Conservation (phyloP, 1,140 invertebrate species). For the Drosophila nebulosa region DNA sequence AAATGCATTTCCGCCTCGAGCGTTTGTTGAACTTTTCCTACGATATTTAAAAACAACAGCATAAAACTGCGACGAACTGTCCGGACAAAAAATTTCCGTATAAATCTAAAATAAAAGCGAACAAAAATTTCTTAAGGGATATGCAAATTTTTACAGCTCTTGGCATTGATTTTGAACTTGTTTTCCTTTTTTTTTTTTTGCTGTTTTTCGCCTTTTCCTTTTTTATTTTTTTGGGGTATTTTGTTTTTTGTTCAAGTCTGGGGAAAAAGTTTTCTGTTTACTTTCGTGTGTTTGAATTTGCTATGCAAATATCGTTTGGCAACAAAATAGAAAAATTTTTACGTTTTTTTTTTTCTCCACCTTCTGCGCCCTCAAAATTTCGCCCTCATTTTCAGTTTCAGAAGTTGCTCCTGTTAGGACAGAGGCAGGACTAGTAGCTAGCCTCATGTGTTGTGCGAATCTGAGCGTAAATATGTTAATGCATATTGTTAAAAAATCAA, state of each 20-base stretch:
- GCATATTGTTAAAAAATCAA: slow-evolving; percentile 32
- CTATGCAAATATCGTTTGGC: slow-evolving; percentile 55
- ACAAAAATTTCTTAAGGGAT: slow-evolving; percentile 52
- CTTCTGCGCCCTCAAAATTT: no score
- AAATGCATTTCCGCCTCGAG: slow-evolving; percentile 63
- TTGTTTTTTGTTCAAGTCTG: slow-evolving; percentile 40
- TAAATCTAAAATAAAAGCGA: slow-evolving; percentile 43
- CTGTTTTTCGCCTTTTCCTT: slow-evolving; percentile 32
- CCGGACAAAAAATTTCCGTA: slow-evolving; percentile 21
- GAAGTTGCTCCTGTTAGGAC: slow-evolving; percentile 21
- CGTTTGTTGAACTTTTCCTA: slow-evolving; percentile 60
- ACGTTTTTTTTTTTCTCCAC: slow-evolving; percentile 17
- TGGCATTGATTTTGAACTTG: slow-evolving; percentile 69
- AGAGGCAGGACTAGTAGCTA: neutral
- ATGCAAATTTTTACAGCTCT: slow-evolving; percentile 72
- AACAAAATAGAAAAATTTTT: slow-evolving; percentile 39
- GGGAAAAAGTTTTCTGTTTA: slow-evolving; percentile 58
- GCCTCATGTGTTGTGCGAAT: slow-evolving; percentile 45
- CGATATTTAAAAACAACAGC: slow-evolving; percentile 57
- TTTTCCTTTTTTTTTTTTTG: slow-evolving; percentile 20
- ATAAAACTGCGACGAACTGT: neutral
- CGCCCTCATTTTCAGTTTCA: slow-evolving; percentile 4
- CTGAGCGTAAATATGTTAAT: slow-evolving; percentile 55
- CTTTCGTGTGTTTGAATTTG: slow-evolving; percentile 67
- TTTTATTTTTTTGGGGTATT: slow-evolving; percentile 53